Conservation (phyloP, 64 coral and sea anemone genomes). For the Montipora capricornis region DNA sequence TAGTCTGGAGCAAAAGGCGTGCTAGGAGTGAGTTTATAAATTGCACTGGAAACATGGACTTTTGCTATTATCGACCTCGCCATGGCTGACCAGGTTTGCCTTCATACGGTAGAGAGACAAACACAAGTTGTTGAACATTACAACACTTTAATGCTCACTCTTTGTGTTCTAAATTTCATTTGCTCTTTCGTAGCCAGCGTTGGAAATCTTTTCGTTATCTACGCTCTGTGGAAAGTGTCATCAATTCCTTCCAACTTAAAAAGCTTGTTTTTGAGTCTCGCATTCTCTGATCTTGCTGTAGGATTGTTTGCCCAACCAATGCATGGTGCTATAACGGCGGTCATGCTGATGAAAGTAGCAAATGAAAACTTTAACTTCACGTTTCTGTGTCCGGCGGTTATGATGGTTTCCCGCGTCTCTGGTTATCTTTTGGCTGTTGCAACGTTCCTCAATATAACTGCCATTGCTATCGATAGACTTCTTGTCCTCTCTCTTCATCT, state of each 20-base stretch:
- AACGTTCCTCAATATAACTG: constrained; percentile 29
- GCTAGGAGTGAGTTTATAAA: not conserved
- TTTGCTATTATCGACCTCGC: not conserved
- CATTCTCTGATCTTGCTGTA: constrained; percentile 38
- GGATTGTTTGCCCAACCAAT: constrained; percentile 31
- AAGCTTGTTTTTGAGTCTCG: not conserved
- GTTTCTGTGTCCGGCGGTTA: not conserved
- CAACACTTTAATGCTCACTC: not conserved
- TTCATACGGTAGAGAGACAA: not conserved
- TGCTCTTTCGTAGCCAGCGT: not conserved
- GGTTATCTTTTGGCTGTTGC: not conserved
- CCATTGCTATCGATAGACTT: constrained; percentile 43
- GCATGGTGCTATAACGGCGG: not conserved
- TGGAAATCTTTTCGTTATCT: constrained; percentile 11
- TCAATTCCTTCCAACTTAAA: not conserved
- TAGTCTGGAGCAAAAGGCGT: too few species aligned
- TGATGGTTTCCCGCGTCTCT: too few species aligned
- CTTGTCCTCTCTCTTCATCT: constrained; percentile 51
- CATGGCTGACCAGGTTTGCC: not conserved
- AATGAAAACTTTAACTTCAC: not conserved
- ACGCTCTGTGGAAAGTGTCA: not conserved
- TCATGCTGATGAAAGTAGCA: not conserved
- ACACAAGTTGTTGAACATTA: not conserved
- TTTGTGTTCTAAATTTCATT: not conserved
- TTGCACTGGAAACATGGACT: not conserved